Conservation (phyloP, 2,113 vertebrate genomes). For the Cyanistes caeruleus region DNA sequence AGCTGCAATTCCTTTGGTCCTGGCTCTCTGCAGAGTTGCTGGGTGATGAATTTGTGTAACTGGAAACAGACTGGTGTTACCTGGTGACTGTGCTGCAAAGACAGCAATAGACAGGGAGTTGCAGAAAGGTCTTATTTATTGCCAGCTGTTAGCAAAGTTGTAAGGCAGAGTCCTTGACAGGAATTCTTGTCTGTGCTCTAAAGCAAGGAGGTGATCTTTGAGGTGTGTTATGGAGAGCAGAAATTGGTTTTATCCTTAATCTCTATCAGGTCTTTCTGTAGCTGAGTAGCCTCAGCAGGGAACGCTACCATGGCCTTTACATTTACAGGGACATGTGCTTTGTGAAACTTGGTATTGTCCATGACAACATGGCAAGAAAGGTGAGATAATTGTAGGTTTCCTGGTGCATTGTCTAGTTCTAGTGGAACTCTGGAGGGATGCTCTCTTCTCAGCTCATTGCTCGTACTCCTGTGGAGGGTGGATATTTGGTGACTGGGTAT, state of each 20-base stretch:
- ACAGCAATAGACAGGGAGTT: neutral
- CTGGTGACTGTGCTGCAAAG: neutral
- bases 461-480: rapidly evolving
- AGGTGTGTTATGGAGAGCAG: neutral
- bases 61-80: neutral
- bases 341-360: neutral
- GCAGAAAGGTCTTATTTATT: neutral
- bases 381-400: neutral
- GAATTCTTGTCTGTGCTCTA: neutral
- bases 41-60: neutral
- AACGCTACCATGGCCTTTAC: neutral
- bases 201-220: neutral
- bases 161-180: neutral
- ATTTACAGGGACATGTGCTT: neutral
- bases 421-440: neutral
- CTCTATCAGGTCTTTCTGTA: neutral
- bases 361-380: neutral
- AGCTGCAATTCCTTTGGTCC: neutral
- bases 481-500: neutral
- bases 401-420: neutral
- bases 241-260: neutral
- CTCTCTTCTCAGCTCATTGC: neutral
- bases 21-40: neutral
- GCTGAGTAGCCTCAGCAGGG: neutral
- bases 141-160: neutral